Conservation (phyloP, 2,888 invertebrate genomes). For the Tipula lateralis region DNA sequence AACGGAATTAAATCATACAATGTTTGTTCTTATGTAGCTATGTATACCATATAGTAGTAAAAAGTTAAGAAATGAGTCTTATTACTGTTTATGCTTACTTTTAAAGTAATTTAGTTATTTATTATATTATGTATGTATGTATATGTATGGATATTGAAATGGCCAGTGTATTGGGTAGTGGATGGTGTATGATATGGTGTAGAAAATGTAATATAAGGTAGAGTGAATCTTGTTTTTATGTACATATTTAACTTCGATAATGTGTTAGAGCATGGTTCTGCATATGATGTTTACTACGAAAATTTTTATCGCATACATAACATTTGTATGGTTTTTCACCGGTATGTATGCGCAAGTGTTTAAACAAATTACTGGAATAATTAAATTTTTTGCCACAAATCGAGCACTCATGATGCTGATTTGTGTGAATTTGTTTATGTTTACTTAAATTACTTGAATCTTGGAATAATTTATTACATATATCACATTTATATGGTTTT, state of each 20-base stretch:
- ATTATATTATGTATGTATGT: neutral
- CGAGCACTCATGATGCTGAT: constrained; percentile 25
- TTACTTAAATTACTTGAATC: constrained; percentile 28
- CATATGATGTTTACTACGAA: constrained; percentile 29
- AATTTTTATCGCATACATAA: constrained; percentile 24
- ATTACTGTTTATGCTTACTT: neutral
- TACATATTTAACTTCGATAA: constrained; percentile 12
- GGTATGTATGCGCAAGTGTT: constrained; percentile 29
- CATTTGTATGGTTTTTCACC: constrained; percentile 29
- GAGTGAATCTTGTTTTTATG: neutral
- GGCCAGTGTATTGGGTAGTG: neutral
- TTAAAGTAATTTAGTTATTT: neutral
- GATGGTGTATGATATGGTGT: neutral
- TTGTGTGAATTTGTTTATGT: constrained; percentile 26
- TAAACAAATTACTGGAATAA: constrained; percentile 28
- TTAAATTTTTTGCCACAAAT: constrained; percentile 28
- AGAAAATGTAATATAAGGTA: neutral
- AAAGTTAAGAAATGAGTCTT: neutral
- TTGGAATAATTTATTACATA: constrained; percentile 26
- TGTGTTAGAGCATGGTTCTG: constrained; percentile 28
- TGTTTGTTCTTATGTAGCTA: neutral
- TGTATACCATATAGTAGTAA: neutral
- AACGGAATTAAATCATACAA: neutral
- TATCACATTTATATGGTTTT: constrained; percentile 29
- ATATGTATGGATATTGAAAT: neutral